Conservation (phyloP, 2,888 invertebrate genomes). For the Strigamia crassipes region DNA sequence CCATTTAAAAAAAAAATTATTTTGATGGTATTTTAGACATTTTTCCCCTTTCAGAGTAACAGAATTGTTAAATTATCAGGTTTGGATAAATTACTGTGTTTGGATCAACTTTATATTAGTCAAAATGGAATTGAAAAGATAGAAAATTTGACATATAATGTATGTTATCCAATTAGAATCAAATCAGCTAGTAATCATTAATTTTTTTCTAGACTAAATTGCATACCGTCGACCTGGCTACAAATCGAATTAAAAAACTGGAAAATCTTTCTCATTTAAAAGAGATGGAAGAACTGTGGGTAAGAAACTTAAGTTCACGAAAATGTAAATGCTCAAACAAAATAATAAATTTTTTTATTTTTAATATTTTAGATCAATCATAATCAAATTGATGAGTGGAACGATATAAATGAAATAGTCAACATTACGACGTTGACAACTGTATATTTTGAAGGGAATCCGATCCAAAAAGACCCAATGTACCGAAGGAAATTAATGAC, state of each 20-base stretch:
- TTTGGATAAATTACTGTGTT: slow-evolving; percentile 70
- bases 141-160: slow-evolving; percentile 74
- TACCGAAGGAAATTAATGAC: slow-evolving; percentile 91
- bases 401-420: slow-evolving; percentile 74
- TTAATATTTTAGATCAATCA: slow-evolving; percentile 77
- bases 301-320: slow-evolving; percentile 60
- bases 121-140: slow-evolving; percentile 84
- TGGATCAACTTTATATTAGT: slow-evolving; percentile 89
- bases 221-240: slow-evolving; percentile 86
- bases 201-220: slow-evolving; percentile 57
- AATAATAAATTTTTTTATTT: not conserved
- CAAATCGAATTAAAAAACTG: slow-evolving; percentile 80
- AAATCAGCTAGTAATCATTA: not conserved
- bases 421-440: slow-evolving; percentile 65
- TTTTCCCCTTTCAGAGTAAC: slow-evolving; percentile 68
- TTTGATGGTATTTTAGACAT: not conserved
- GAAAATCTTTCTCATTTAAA: slow-evolving; percentile 76
- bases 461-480: slow-evolving; percentile 76
- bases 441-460: slow-evolving; percentile 93
- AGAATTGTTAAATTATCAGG: slow-evolving; percentile 85
- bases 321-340: not conserved
- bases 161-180: slow-evolving; percentile 31
- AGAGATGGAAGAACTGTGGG: slow-evolving; percentile 94
- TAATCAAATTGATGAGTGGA: slow-evolving; percentile 85
- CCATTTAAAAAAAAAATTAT: not conserved